These are phyloP conservation scores for Micropoecilia bifurca DNA, from an alignment of 2,797 vertebrate genomes.

Conservation along the genomic window DNA sequence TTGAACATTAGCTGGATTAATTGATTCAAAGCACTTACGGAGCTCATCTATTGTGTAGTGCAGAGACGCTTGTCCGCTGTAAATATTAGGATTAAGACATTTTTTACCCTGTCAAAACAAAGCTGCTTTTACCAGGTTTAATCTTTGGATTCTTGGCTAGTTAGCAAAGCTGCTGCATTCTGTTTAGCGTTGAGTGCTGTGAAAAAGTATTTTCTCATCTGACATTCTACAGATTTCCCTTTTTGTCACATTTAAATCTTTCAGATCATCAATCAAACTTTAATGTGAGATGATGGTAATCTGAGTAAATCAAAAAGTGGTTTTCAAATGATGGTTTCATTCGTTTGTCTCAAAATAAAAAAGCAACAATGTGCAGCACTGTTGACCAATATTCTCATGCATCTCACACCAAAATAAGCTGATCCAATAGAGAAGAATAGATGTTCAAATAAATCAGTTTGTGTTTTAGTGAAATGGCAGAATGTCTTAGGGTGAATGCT, in stretches of 20 bases:
- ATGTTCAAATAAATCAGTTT: too few species aligned
- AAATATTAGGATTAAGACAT: slow-evolving; percentile 68
- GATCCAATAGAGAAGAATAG: not conserved
- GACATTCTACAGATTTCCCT: not conserved
- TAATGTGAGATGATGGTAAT: not conserved
- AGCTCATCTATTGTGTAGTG: slow-evolving; percentile 72
- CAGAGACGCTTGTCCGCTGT: slow-evolving; percentile 78
- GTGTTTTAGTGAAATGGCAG: too few species aligned
- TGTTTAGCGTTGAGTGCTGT: not conserved
- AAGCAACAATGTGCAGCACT: not conserved
- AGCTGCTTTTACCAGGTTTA: slow-evolving; percentile 70
- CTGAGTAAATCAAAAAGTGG: not conserved
- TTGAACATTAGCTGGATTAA: slow-evolving; percentile 79
- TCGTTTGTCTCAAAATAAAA: not conserved
- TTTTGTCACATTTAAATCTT: not conserved
- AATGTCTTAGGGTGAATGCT: too few species aligned
- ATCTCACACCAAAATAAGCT: not conserved
- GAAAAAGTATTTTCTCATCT: not conserved
- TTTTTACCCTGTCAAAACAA: slow-evolving; percentile 85
- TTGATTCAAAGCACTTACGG: slow-evolving; percentile 81
- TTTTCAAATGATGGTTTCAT: not conserved
- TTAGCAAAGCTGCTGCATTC: not conserved
- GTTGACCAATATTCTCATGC: too few species aligned
- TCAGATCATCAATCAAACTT: not conserved
- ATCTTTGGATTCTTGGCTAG: slow-evolving; percentile 78